Conservation (phyloP, 2,113 vertebrate genomes). For the Pseudopipra pipra region DNA sequence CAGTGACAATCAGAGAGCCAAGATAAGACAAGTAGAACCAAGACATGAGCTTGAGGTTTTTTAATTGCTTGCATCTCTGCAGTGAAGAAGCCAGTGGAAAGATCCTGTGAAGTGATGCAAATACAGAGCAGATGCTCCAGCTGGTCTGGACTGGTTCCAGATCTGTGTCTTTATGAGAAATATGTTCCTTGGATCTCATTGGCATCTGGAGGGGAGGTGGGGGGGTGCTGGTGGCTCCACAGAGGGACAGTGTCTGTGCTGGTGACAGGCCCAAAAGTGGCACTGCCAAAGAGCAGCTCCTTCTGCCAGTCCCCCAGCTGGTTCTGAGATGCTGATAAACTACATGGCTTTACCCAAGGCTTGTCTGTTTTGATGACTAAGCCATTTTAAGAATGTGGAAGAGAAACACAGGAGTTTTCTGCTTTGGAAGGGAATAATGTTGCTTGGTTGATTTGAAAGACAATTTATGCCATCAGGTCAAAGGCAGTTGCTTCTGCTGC, state of each 20-base stretch:
- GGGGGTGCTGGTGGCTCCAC: neutral
- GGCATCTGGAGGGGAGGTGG: neutral
- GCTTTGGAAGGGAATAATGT: conserved; percentile 4
- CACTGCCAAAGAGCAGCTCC: neutral
- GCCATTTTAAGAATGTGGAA: neutral
- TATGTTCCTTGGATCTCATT: neutral
- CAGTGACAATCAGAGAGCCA: neutral
- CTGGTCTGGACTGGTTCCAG: conserved; percentile 11
- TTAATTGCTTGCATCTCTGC: neutral
- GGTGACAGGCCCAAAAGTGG: neutral
- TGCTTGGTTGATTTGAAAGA: conserved; percentile 25
- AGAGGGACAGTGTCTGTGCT: neutral
- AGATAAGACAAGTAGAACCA: neutral
- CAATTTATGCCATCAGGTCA: conserved; percentile 3
- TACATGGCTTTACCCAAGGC: neutral
- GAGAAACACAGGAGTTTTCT: neutral
- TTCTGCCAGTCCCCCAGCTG: neutral
- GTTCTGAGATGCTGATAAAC: neutral
- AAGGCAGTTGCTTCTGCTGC: conserved; percentile 3
- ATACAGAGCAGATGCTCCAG: conserved; percentile 17
- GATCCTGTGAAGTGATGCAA: neutral
- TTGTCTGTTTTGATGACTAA: conserved; percentile 23
- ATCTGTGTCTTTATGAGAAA: neutral
- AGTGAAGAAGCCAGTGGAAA: neutral
- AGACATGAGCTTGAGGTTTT: neutral